Evolutionary conservation across 2,888 invertebrate species (phyloP), one percentile per base, ranked within the genome.

Genomic region (Caenorhabditis becei): DNA sequence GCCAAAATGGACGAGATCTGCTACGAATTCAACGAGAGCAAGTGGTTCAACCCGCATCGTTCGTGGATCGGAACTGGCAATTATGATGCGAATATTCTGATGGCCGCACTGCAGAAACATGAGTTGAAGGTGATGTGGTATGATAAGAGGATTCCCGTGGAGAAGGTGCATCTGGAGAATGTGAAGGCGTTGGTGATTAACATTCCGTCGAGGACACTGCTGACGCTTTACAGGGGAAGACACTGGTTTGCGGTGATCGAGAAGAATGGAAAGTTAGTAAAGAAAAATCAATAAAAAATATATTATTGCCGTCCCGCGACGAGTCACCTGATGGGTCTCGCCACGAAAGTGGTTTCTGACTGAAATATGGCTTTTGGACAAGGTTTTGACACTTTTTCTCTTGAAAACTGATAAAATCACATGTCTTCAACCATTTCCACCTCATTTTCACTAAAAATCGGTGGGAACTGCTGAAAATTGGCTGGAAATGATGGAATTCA

Each of bases 21-120:
- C 72, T 88, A 88, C 44, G 69, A 75, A 14, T 59, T 86, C 32
- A 82, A 84, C 65, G 85, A 85, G 24, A 84, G 86, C 63, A 58
- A 70, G 47, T 90, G 89, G 89, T 88, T 90, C 58, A 90, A 90
- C 65, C 85, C 89, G 20, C 90, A 90, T 61, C 7, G 90, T 56
- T 90, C 90, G 0, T 86, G 87, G 89, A 93, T 98, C 79, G 98
- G 98, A 1, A 93, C 97, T 8, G 99, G 99, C 51, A 97, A 99
- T 93, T 99, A 98, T 93, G 99, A 99, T 92, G 95, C 97, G 80
- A 99, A 99, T 93, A 97, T 98, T 14, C 95, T 99, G 70, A 97
- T 97, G 95, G 95, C 95, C 82, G 98, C 98, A 0, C 92, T 98
- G 53, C 96, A 78, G 23, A 35, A 69, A 47, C 75, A 80, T 14